Conservation (phyloP, 2,888 invertebrate genomes). For the Sicus ferrugineus region DNA sequence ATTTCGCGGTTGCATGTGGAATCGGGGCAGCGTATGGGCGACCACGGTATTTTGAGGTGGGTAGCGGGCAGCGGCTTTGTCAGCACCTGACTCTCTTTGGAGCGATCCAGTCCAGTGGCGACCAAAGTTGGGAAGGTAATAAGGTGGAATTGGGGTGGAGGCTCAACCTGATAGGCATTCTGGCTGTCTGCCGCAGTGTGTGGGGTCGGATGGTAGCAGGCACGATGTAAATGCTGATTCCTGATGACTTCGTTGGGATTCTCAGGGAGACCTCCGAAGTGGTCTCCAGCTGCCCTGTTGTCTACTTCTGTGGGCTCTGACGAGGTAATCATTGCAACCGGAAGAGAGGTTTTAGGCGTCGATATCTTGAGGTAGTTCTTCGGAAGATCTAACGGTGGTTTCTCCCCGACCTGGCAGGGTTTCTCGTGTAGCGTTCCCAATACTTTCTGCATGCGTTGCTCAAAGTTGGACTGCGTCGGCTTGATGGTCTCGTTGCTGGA, state of each 20-base stretch:
- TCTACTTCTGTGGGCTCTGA: background rate
- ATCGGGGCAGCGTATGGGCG: constrained; percentile 55
- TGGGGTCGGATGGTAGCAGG: constrained; percentile 36
- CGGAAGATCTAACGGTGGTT: constrained; percentile 17
- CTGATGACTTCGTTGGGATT: constrained; percentile 20
- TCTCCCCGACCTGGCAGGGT: constrained; percentile 26
- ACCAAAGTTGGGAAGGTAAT: constrained; percentile 41
- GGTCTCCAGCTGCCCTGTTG: background rate
- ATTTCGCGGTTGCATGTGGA: constrained; percentile 48
- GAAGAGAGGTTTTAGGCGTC: background rate
- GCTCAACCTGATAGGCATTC: constrained; percentile 5
- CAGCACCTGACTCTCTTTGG: constrained; percentile 31
- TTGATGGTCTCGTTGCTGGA: constrained; percentile 27
- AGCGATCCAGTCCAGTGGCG: constrained; percentile 29
- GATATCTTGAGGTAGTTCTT: constrained; percentile 35
- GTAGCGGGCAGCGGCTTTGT: constrained; percentile 34
- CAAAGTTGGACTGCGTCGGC: constrained; percentile 34
- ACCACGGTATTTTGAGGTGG: constrained; percentile 46
- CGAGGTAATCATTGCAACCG: background rate
- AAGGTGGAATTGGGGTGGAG: constrained; percentile 45
- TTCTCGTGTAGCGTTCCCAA: constrained; percentile 43
- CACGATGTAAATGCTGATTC: constrained; percentile 40
- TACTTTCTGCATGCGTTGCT: constrained; percentile 43
- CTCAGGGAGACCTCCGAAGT: constrained; percentile 4
- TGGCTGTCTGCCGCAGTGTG: constrained; percentile 7